A percentile compares a stretch with the other conserved stretches of the same genome.
Conservation (phyloP, 2,113 vertebrate species). For the Athene noctua region DNA sequence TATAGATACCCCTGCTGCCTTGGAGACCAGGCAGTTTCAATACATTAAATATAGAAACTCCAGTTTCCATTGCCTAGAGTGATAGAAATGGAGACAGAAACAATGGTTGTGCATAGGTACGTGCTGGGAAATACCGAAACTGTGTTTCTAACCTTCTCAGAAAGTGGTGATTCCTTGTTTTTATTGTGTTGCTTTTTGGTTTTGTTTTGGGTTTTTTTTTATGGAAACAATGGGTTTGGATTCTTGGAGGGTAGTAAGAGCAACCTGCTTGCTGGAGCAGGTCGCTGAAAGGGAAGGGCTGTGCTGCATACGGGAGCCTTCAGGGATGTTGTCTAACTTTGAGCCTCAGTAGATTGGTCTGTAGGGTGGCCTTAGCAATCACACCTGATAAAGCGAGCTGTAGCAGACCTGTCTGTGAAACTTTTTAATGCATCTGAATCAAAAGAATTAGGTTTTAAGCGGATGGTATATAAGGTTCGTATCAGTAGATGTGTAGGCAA, state of each 20-base stretch:
- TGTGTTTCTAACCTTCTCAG: neutral
- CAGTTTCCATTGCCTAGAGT: conserved; percentile 46
- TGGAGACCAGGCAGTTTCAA: conserved; percentile 59
- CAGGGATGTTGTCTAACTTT: neutral
- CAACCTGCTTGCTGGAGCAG: neutral
- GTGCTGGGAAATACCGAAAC: neutral
- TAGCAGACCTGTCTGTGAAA: neutral
- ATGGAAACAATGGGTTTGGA: neutral
- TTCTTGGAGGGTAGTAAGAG: neutral
- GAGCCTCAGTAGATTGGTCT: neutral
- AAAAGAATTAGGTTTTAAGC: neutral
- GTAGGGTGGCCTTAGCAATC: neutral
- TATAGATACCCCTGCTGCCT: conserved; percentile 54
- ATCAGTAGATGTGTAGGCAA: neutral
- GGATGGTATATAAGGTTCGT: neutral
- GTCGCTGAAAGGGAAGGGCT: neutral
- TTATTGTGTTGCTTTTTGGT: neutral
- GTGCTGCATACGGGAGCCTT: neutral
- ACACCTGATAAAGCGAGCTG: neutral
- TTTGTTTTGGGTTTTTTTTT: neutral
- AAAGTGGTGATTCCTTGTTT: neutral
- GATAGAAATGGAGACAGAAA: conserved; percentile 44
- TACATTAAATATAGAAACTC: conserved; percentile 52
- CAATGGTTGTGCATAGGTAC: neutral
- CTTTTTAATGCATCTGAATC: neutral